Percentiles rank a stretch among this genome's conserved stretches.
phyloP scores from a whole-genome alignment of 1,140 invertebrate species.

The Linepithema humile region DNA sequence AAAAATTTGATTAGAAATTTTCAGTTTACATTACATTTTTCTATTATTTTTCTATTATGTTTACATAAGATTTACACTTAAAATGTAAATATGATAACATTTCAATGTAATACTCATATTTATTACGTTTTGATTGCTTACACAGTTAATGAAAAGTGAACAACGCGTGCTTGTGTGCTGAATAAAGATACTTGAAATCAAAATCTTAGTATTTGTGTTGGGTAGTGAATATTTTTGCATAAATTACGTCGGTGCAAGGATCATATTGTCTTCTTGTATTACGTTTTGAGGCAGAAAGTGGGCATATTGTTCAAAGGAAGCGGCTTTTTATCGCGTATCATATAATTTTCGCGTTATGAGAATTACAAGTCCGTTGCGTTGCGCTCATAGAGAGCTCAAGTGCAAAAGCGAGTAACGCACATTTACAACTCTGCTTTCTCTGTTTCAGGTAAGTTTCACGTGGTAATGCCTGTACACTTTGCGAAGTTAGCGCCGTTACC shows the following conservation, averaged over 20 bases:
- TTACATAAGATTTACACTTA: not conserved
- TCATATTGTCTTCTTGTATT: not conserved
- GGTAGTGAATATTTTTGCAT: not conserved
- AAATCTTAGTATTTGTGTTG: not conserved
- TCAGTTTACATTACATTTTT: not conserved
- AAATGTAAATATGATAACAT: not conserved
- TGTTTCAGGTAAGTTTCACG: conserved; percentile 59
- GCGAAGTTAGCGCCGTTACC: conserved; percentile 51
- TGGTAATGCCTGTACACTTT: not conserved
- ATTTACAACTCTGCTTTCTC: conserved; percentile 56
- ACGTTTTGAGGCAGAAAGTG: not conserved
- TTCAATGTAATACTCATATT: too few relatives aligned
- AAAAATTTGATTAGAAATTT: conserved; percentile 21
- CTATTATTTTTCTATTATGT: not conserved
- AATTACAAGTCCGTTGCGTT: conserved; percentile 35
- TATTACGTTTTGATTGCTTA: not conserved
- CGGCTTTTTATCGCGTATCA: not conserved
- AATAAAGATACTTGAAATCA: not conserved
- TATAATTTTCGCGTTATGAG: not conserved
- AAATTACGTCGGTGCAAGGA: not conserved
- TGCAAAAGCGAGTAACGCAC: conserved; percentile 10
- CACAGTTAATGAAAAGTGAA: not conserved
- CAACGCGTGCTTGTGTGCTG: not conserved
- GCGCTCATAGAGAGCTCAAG: conserved; percentile 5
- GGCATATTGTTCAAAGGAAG: not conserved